phyloP scores from a whole-genome alignment of 2,888 invertebrate species.

The Oligia latruncula region DNA sequence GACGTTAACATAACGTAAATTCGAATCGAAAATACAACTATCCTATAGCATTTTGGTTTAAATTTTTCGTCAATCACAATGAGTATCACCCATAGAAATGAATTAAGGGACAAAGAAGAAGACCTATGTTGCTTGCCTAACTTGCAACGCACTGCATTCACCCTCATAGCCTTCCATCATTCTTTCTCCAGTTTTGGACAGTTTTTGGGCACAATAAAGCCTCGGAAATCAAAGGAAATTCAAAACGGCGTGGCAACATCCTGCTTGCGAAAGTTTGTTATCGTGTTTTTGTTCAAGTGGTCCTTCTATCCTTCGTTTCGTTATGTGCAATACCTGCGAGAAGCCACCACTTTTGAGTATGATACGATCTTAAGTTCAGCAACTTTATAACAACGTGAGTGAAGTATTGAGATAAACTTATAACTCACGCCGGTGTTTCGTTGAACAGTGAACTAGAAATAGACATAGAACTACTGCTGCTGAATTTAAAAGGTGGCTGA shows the following conservation, averaged over 20 bases:
- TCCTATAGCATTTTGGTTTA: neutral
- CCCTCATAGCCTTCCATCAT: neutral
- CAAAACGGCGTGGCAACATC: neutral
- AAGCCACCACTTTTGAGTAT: slow-evolving; percentile 39
- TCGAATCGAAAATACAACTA: neutral
- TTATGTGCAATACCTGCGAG: slow-evolving; percentile 2
- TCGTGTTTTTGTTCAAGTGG: neutral
- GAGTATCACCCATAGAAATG: neutral
- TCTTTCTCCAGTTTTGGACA: neutral
- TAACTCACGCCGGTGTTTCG: slow-evolving; percentile 20
- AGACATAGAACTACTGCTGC: neutral
- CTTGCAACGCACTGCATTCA: neutral
- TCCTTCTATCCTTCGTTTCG: slow-evolving; percentile 22
- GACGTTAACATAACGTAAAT: neutral
- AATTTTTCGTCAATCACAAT: neutral
- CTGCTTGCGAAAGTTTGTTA: neutral
- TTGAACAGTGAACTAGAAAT: neutral
- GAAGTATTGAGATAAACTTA: slow-evolving; percentile 48
- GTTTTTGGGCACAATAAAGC: neutral
- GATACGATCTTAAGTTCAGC: slow-evolving; percentile 47
- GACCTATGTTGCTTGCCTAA: neutral
- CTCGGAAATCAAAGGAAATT: no score
- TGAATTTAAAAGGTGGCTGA: neutral
- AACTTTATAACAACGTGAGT: slow-evolving; percentile 51
- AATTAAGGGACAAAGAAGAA: neutral